Conservation (phyloP, 2,888 invertebrate species). For the Resseliella maxima region DNA sequence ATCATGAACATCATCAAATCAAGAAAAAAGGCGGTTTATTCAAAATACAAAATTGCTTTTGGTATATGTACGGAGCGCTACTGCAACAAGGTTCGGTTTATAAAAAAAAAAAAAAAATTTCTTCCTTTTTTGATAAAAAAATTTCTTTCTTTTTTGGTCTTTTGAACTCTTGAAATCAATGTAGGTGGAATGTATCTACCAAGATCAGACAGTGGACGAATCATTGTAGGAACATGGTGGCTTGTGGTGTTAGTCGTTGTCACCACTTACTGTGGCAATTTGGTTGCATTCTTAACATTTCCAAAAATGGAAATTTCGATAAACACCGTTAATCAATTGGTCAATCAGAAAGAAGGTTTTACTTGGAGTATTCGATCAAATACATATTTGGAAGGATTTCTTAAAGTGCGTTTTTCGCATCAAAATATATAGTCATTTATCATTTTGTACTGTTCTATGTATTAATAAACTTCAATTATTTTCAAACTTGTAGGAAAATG, state of each 20-base stretch:
- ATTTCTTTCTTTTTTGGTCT: not conserved
- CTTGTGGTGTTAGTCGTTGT: constrained; percentile 87
- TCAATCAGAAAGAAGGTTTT: constrained; percentile 70
- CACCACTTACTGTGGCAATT: constrained; percentile 91
- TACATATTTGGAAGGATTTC: constrained; percentile 78
- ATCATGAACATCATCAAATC: constrained; percentile 74
- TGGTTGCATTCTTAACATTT: constrained; percentile 92
- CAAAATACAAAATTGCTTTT: constrained; percentile 66
- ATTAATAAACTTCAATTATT: no score
- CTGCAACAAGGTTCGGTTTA: constrained; percentile 84
- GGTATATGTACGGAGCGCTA: constrained; percentile 88
- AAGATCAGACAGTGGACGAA: constrained; percentile 84
- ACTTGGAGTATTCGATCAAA: constrained; percentile 82
- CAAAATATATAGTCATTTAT: no score
- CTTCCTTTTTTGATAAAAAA: not conserved
- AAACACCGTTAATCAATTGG: constrained; percentile 75
- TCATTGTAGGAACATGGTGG: constrained; percentile 93
- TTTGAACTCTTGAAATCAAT: constrained; percentile 58
- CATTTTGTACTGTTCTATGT: no score
- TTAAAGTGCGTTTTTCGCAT: constrained; percentile 69
- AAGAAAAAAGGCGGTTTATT: constrained; percentile 70
- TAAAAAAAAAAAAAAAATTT: not conserved
- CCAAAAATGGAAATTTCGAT: constrained; percentile 83
- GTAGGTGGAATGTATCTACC: constrained; percentile 89
- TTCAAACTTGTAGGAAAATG: constrained; percentile 67